Conservation (phyloP, 2,888 invertebrate genomes). For the Auanema freiburgensis region DNA sequence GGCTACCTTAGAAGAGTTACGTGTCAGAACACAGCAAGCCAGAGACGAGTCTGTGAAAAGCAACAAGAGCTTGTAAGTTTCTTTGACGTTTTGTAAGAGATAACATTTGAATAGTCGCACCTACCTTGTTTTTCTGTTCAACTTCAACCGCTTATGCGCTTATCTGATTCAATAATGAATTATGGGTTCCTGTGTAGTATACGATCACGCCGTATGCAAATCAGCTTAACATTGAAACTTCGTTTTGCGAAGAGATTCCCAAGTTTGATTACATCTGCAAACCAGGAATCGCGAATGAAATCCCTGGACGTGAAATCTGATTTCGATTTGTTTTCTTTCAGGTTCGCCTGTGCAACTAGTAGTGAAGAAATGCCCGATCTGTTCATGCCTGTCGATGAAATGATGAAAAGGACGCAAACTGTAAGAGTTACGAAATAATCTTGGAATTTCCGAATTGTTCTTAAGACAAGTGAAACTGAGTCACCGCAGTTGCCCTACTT, state of each 20-base stretch:
- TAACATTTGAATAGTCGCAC: constrained; percentile 14
- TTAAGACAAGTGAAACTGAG: constrained; percentile 5
- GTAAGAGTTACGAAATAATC: constrained; percentile 1
- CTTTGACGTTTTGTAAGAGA: neutral
- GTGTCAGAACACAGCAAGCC: constrained; percentile 51
- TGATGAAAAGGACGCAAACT: constrained; percentile 23
- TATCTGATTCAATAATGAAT: too few species aligned
- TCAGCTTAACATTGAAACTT: neutral
- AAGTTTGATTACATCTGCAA: too few species aligned
- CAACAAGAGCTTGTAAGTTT: constrained; percentile 39
- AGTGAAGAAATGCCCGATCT: constrained; percentile 83
- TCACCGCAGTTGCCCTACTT: constrained; percentile 53
- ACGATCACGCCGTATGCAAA: neutral
- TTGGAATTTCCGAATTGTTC: neutral
- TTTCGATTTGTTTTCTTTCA: too few species aligned
- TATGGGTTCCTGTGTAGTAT: too few species aligned
- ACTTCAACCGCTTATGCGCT: neutral
- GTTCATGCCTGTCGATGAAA: constrained; percentile 82
- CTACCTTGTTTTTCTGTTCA: neutral
- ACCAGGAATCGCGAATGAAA: too few species aligned
- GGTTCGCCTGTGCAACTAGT: constrained; percentile 55
- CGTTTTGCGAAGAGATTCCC: neutral
- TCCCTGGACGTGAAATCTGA: too few species aligned
- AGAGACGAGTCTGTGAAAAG: constrained; percentile 44
- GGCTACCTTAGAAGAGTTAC: constrained; percentile 55